These are phyloP conservation scores for Hybognathus amarus DNA, from an alignment of 2,797 vertebrate species.

Conservation along the genomic window DNA sequence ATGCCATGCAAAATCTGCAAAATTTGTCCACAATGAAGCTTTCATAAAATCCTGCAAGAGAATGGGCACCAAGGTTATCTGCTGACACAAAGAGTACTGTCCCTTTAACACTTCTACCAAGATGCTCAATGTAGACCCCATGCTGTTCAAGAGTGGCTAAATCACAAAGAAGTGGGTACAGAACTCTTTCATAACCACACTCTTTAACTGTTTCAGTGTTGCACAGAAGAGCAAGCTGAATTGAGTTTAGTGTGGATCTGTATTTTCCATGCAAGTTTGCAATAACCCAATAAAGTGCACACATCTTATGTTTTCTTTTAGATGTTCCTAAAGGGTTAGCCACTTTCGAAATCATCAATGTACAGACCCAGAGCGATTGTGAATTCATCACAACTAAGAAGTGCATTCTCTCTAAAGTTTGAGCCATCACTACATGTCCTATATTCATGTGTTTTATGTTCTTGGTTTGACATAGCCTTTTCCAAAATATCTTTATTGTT, in stretches of 20 bases:
- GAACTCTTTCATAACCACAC: not conserved
- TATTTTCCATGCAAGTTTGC: not conserved
- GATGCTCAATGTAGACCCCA: no score
- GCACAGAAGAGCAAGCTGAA: not conserved
- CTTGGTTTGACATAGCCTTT: slow-evolving; percentile 44
- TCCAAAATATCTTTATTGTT: slow-evolving; percentile 43
- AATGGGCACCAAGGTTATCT: not conserved
- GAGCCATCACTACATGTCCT: not conserved
- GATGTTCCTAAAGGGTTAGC: not conserved
- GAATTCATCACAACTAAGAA: not conserved
- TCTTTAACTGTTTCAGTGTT: not conserved
- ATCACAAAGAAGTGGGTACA: slow-evolving; percentile 11
- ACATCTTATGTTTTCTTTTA: not conserved
- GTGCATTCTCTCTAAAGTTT: not conserved
- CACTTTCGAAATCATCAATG: not conserved
- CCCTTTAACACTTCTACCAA: no score
- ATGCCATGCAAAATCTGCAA: no score
- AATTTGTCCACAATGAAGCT: no score
- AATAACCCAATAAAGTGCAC: not conserved
- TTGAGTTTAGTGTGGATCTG: not conserved
- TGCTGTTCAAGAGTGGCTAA: not conserved
- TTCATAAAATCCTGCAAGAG: no score
- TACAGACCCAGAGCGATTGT: not conserved
- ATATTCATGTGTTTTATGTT: not conserved
- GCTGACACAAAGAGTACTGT: no score